phyloP scores from a whole-genome alignment of 2,888 invertebrate genomes.

The Dichetophora obliterata region DNA sequence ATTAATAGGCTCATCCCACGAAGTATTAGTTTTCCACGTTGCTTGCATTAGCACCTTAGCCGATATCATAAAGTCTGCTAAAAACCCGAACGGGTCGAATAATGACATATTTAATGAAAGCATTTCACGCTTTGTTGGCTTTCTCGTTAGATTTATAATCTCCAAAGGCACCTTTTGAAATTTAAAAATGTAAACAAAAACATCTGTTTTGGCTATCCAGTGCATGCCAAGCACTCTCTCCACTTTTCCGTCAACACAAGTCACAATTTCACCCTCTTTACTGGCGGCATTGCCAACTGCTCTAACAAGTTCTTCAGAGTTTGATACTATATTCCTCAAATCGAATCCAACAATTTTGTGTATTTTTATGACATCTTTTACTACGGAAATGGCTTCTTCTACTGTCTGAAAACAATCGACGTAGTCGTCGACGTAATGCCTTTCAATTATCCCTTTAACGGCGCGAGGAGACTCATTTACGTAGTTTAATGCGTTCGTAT shows the following conservation, averaged over 20 bases:
- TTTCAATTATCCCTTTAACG: background rate
- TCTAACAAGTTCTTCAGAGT: slow-evolving; percentile 2
- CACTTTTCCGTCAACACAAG: background rate
- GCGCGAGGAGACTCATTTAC: background rate
- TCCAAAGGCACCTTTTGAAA: slow-evolving; percentile 35
- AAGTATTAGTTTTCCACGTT: slow-evolving; percentile 31
- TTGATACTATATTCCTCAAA: background rate
- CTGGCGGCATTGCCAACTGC: background rate
- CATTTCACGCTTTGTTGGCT: slow-evolving; percentile 50
- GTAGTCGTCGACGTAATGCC: slow-evolving; percentile 26
- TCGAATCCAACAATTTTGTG: slow-evolving; percentile 26
- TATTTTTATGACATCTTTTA: background rate
- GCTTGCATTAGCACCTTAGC: slow-evolving; percentile 34
- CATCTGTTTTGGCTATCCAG: slow-evolving; percentile 17
- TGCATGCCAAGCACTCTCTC: slow-evolving; percentile 32
- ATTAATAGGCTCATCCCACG: slow-evolving; percentile 23
- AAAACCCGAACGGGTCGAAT: slow-evolving; percentile 54
- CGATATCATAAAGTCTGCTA: slow-evolving; percentile 47
- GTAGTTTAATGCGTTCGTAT: background rate
- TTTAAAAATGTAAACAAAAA: slow-evolving; percentile 44
- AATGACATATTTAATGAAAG: slow-evolving; percentile 53
- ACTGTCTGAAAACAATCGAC: slow-evolving; percentile 21
- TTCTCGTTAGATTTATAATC: slow-evolving; percentile 14
- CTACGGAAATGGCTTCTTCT: slow-evolving; percentile 1
- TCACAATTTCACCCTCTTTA: background rate